A percentile compares a stretch with the other conserved stretches of the same genome.
Evolutionary conservation across 2,113 vertebrate genomes (phyloP).

Genomic region (Rhizomys pruinosus): DNA sequence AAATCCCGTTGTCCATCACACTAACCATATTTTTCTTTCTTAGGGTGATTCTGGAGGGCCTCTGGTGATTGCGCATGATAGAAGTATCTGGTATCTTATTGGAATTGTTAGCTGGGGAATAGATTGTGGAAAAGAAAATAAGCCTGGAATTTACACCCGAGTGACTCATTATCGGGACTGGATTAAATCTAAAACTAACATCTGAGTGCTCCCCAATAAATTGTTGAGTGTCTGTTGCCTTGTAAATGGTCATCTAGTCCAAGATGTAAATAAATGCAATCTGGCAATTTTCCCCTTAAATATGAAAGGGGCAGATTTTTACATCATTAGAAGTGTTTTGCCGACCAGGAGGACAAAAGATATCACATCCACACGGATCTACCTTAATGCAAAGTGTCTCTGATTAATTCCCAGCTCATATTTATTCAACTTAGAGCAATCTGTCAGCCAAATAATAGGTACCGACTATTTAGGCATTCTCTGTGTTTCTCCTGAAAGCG

Average conservation of each 20-base stretch:
- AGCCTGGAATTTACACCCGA: conserved; percentile 87
- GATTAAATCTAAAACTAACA: conserved; percentile 81
- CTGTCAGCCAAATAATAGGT: neutral
- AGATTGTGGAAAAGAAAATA: conserved; percentile 82
- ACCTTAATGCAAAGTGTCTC: neutral
- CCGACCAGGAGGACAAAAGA: neutral
- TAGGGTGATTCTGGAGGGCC: conserved; percentile 92
- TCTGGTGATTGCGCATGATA: conserved; percentile 82
- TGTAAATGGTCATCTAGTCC: neutral
- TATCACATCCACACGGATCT: neutral
- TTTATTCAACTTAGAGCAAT: neutral
- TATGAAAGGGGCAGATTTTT: neutral
- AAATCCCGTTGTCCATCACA: neutral
- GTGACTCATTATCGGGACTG: conserved; percentile 86
- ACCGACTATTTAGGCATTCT: neutral
- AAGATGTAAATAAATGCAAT: neutral
- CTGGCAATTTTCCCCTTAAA: neutral
- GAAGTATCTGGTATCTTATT: conserved; percentile 87
- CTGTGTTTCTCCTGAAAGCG: neutral
- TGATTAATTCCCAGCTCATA: neutral
- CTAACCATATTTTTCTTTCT: conserved; percentile 3
- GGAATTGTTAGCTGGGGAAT: conserved; percentile 88
- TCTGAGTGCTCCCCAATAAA: conserved; percentile 48
- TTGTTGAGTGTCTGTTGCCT: neutral
- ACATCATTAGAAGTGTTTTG: neutral